Base-by-base conservation (phyloP, 2,797 vertebrate genomes). In the Rhinophrynus dorsalis region DNA sequence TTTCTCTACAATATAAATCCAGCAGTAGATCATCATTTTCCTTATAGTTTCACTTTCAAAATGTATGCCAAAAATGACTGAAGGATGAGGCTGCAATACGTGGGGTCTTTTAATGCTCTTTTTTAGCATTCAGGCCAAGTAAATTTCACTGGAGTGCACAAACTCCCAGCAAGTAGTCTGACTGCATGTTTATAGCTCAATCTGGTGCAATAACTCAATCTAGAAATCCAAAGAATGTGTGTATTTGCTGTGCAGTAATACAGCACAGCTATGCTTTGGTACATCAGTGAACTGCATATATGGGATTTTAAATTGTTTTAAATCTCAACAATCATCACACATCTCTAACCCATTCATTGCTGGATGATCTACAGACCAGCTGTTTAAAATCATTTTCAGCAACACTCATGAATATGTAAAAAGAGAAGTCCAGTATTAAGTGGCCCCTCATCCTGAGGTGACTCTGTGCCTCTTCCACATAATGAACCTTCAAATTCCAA, bases 221-320 rank as follows among this genome's bases (percentile, higher is more conserved):
- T 52, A 72, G n/a, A 33, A 56, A 72, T 65, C 23, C n/a, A 68
- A 57, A 30, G 30, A 67, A 48, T 58, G 54, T 45, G 27, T 27
- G 21, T 18, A 55, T 67, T 57, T 67, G 23, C 13, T 47, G 47
- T 65, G 17, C 24, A 56, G 24, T 17, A 7, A 48, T 1, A 24
- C 3, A 20, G 18, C 21, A 13, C 15, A 47, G 20, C 44, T 9
- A 11, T 47, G 20, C 4, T 23, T 47, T 20, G 11, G 44, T 47
- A 23, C 10, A 47, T 5, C 20, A 47, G 18, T 47, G 9, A 47
- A 24, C 6, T 1, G n/a, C n/a, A n/a, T 21, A 9, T 47, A 3
- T 18, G 6, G n/a, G 20, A 47, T 24, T 47, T 3, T 24, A 47
- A 47, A 47, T 23, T 20, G 23, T 11, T 7, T 2, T 2, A 38